These are phyloP conservation scores for Zaprionus davidi DNA, from an alignment of 1,140 invertebrate species.

Conservation along the genomic window DNA sequence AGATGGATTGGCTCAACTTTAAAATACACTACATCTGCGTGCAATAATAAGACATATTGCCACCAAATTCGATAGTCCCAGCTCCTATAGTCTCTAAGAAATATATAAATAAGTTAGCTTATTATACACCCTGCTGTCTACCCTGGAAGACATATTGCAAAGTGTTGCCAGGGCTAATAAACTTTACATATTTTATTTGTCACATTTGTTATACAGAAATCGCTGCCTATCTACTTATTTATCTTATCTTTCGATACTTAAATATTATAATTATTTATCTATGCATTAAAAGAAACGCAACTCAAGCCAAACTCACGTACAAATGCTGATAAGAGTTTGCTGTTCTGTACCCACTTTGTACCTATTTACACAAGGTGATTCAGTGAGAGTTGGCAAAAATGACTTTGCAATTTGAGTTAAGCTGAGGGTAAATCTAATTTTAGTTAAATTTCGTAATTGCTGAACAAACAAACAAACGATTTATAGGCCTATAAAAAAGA, in stretches of 20 bases:
- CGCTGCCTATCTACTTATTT: neutral
- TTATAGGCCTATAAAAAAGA: neutral
- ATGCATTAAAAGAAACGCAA: neutral
- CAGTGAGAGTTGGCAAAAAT: neutral
- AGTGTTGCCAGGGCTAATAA: neutral
- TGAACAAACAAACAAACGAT: neutral
- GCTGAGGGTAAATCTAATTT: neutral
- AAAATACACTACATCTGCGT: too few species aligned
- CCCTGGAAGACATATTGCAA: neutral
- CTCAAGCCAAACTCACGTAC: neutral
- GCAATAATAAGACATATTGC: too few species aligned
- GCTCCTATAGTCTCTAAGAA: too few species aligned
- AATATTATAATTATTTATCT: constrained; percentile 3
- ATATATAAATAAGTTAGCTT: too few species aligned
- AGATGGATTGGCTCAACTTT: too few species aligned
- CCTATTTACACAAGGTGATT: neutral
- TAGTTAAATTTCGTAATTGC: neutral
- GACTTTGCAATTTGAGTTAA: neutral
- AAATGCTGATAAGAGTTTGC: neutral
- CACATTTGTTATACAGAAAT: neutral
- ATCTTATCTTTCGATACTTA: constrained; percentile 3
- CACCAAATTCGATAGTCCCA: too few species aligned
- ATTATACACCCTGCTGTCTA: neutral
- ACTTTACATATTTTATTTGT: neutral
- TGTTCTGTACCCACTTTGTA: neutral